phyloP scores from a whole-genome alignment of 2,113 vertebrate species.

The Dissostichus mawsoni region DNA sequence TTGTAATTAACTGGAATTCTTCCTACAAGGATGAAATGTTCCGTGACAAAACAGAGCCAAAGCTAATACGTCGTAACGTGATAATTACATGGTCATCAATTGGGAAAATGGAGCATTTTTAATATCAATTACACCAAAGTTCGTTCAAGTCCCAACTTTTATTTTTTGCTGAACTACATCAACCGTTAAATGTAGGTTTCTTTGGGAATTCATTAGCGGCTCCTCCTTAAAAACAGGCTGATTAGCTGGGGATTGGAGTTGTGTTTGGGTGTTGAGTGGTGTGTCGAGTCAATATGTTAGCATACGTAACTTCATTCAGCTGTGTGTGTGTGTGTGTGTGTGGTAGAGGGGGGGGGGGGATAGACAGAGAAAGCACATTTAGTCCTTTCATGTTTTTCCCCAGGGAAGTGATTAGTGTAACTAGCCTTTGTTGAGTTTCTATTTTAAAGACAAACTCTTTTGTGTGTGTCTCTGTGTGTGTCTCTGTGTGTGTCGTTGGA shows the following conservation, averaged over 20 bases:
- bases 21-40: slow-evolving; percentile 62
- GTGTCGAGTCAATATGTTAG: background rate
- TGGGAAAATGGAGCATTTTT: slow-evolving; percentile 67
- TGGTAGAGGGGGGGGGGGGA: background rate
- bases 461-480: background rate
- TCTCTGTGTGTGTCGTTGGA: background rate
- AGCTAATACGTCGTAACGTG: slow-evolving; percentile 52
- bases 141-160: slow-evolving; percentile 5
- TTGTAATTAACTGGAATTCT: slow-evolving; percentile 66
- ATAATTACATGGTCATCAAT: slow-evolving; percentile 71
- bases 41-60: slow-evolving; percentile 59
- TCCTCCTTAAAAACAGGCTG: slow-evolving; percentile 24
- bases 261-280: slow-evolving; percentile 24
- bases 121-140: slow-evolving; percentile 70
- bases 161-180: slow-evolving; percentile 2
- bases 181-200: slow-evolving; percentile 46
- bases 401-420: slow-evolving; percentile 61
- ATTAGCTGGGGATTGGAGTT: slow-evolving; percentile 13
- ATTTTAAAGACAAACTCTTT: slow-evolving; percentile 33
- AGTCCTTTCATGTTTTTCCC: slow-evolving; percentile 20
- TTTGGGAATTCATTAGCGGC: slow-evolving; percentile 39
- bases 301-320: background rate
- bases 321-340: slow-evolving; percentile 30
- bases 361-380: background rate
- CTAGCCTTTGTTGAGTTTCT: slow-evolving; percentile 54